Base-by-base conservation (phyloP, 2,797 vertebrate genomes). In the Gobionotothen gibberifrons region DNA sequence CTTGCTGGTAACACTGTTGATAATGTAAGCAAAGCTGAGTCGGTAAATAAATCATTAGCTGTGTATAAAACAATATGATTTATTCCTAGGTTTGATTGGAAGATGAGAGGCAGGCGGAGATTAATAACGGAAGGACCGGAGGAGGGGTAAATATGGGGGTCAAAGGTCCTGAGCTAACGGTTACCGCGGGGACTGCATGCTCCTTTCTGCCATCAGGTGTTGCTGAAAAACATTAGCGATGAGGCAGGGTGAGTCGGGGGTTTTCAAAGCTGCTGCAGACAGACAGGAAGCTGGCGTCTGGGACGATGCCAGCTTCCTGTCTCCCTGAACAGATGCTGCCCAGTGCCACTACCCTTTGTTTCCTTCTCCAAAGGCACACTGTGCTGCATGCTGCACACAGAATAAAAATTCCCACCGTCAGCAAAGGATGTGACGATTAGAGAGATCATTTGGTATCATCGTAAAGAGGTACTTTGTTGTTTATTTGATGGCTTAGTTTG, bases 31-130 rank as follows among this genome's bases (percentile, higher is more conserved):
- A 47, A 67, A 85, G 81, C 67, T 21, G 52, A 77, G 76, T 75
- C 67, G 78, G 83, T 86, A 87, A 93, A 93, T 92, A 86, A 91
- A 90, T 91, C 74, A 93, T 89, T 86, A 86, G 81, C 71, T 39
- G 42, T 29, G 65, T 84, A 79, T 76, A 76, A 90, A 90, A 89
- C 83, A 86, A 89, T 82, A 74, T 84, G 73, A 77, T 61, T 85
- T 11, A 78, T 89, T 81, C 82, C 51, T 40, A 70, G 71, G 19
- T 76, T 60, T 74, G 16, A 40, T 11, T 36, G 42, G 63, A 65
- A 72, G 62, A 67, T 67, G 78, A 60, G 54, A 58, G 72, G 58
- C 29, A 53, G 44, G 48, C 1, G 16, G 56, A 81, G 66, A 59
- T 58, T 66, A 69, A 81, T 64, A 49, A 74, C 7, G 13, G 57